phyloP scores from a whole-genome alignment of 2,797 vertebrate species.

The Sebastes minor region DNA sequence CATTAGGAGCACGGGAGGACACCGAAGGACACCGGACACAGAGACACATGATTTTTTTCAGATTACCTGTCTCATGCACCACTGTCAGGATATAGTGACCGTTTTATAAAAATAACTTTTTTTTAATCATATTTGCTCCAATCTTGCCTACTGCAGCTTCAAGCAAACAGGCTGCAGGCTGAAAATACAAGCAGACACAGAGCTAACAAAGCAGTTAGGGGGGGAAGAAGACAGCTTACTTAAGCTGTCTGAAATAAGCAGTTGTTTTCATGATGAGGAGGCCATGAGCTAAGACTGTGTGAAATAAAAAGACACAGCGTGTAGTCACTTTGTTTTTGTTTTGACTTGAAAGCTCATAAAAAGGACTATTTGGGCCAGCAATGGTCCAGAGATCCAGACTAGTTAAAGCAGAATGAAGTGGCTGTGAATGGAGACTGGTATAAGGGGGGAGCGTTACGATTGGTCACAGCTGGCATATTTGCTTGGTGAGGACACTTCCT shows the following conservation, averaged over 20 bases:
- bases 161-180: conserved; percentile 59
- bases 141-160: no score
- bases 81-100: no score
- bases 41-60: no score
- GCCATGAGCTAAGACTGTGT: conserved; percentile 25
- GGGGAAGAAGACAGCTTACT: conserved; percentile 37
- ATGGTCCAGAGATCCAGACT: conserved; percentile 4
- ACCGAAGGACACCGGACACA: no score
- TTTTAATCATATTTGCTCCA: no score
- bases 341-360: conserved; percentile 40
- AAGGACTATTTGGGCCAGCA: conserved; percentile 14
- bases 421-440: conserved; percentile 1
- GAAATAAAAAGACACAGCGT: conserved; percentile 8
- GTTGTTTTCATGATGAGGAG: conserved; percentile 45
- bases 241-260: conserved; percentile 54
- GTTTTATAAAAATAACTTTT: no score
- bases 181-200: conserved; percentile 58
- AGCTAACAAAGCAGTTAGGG: conserved; percentile 55
- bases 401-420: conserved; percentile 36
- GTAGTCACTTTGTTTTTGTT: conserved; percentile 44
- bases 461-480: conserved; percentile 72
- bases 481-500: conserved; percentile 67
- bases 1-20: no score
- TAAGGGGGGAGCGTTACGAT: conserved; percentile 17
- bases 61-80: no score